phyloP scores from a whole-genome alignment of 2,797 vertebrate species.

The Peromyscus melanophrys region DNA sequence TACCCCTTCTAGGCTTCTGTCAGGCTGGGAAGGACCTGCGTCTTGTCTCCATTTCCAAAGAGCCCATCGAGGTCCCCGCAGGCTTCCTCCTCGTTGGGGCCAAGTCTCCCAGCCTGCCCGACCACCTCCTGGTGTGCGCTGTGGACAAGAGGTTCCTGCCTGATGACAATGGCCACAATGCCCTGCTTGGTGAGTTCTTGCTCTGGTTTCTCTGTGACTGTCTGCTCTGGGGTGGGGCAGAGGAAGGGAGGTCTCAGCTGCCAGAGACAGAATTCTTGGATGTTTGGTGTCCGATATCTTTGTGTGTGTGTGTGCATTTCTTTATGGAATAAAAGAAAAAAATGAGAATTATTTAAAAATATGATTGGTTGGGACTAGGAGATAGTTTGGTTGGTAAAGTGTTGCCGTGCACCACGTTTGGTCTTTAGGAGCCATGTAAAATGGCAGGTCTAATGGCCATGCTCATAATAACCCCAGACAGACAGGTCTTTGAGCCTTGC shows the following conservation, averaged over 20 bases:
- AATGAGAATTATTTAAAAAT: neutral
- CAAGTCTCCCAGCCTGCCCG: conserved; percentile 94
- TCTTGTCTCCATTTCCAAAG: conserved; percentile 93
- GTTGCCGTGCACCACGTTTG: neutral
- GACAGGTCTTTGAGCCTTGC: neutral
- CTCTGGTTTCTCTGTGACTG: too few species aligned
- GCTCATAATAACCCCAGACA: neutral
- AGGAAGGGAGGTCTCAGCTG: neutral
- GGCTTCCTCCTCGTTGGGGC: conserved; percentile 96
- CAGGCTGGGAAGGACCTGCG: conserved; percentile 97
- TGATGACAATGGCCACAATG: conserved; percentile 95
- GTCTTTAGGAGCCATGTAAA: neutral
- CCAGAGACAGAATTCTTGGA: accelerated
- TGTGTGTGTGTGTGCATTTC: neutral
- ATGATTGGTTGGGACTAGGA: neutral
- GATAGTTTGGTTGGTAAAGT: neutral
- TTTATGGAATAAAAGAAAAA: neutral
- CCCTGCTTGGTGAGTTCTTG: conserved; percentile 94
- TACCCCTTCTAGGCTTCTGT: conserved; percentile 93
- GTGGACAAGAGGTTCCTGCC: conserved; percentile 98
- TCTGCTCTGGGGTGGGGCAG: accelerated
- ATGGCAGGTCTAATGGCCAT: neutral
- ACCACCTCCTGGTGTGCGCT: conserved; percentile 96
- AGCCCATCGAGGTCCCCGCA: conserved; percentile 93
- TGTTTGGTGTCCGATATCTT: accelerated